Evolutionary conservation across 2,113 vertebrate species (phyloP).

Genomic region (Podocnemis expansa): DNA sequence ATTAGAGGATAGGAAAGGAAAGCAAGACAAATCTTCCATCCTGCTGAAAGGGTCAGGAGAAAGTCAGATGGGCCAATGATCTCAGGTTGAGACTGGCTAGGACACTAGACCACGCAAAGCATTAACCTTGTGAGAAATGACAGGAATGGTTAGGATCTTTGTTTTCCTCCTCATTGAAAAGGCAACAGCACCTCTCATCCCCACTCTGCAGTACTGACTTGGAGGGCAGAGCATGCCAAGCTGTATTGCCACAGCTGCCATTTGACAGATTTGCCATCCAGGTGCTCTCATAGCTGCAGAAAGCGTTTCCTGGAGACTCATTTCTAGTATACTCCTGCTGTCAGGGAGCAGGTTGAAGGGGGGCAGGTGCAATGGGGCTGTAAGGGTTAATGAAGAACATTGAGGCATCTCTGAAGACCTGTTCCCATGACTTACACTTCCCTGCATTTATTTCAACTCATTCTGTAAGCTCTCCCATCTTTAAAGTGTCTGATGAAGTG

Average conservation of each 20-base stretch:
- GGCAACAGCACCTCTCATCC: not conserved
- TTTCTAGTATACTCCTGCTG: not conserved
- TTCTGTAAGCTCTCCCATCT: no score
- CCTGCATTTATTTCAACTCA: no score
- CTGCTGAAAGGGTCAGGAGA: no score
- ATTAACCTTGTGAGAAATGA: not conserved
- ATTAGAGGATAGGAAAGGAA: not conserved
- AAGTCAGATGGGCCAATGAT: no score
- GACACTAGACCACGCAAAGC: no score
- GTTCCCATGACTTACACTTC: no score
- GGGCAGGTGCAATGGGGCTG: not conserved
- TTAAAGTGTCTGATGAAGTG: no score
- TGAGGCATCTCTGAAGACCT: not conserved
- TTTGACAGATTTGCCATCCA: fast-evolving
- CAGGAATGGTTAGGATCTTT: not conserved
- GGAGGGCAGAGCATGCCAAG: not conserved
- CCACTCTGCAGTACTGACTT: no score
- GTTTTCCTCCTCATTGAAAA: not conserved
- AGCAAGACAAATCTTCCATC: no score
- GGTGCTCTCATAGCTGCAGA: not conserved
- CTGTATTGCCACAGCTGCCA: not conserved
- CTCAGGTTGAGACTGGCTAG: no score
- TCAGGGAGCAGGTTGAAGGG: not conserved
- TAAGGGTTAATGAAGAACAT: not conserved
- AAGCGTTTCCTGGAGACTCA: not conserved